phyloP scores from a whole-genome alignment of 1,140 invertebrate species.

The honey bee (Apis mellifera) region Amel_HAv3.1 CM009937.2:10179001-10179500 shows the following conservation, averaged over 20 bases:
- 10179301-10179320: not conserved
- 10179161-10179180: constrained; percentile 5
- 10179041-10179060: constrained; percentile 44
- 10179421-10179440: not conserved
- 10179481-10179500: not conserved
- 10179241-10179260: not conserved
- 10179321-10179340: not conserved
- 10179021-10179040: constrained; percentile 47
- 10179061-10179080: constrained; percentile 10
- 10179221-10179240: not conserved
- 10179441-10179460: not conserved
- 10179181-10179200: not conserved
- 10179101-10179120: not conserved
- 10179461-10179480: not conserved
- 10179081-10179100: not conserved
- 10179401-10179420: not conserved
- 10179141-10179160: not conserved
- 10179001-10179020: constrained; percentile 13
- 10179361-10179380: not conserved
- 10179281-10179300: not conserved
- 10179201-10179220: not conserved
- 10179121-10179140: constrained; percentile 18
- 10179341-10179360: not conserved
- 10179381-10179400: not conserved
- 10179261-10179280: not conserved